Base-by-base conservation (phyloP, 2,888 invertebrate species). In the Drosophila differens region DNA sequence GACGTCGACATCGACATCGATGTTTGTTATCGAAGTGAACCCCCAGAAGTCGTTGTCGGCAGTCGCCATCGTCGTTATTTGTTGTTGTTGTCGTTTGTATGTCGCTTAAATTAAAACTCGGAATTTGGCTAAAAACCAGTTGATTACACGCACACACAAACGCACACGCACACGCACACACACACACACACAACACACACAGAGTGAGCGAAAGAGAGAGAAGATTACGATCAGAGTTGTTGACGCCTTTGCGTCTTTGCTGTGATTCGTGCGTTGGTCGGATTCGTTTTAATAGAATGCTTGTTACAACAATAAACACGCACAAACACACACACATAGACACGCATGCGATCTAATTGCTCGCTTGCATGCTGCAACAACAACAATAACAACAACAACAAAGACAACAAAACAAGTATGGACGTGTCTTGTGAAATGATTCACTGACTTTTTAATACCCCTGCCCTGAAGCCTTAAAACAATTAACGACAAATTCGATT, bases 121-220 rank as follows among this genome's bases (percentile, higher is more conserved):
- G 83, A 88, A 88, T 87, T 88, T 85, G 86, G 87, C 86, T 82
- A 77, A 88, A 47, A 88, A 88, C 87, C 87, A 88, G 87, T 88
- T 87, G 73, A 81, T 39, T 84, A 79, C 82, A 87, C 84, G 81
- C 85, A 81, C 74, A 74, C 76, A 68, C 65, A 39, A 52, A 35
- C 49, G 53, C 49, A 58, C 58, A 58, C 25, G 25, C 25, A 33
- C 30, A 60, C 44, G 30, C 49, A 57, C 25, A 33, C 25, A 70
- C n/a, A 60, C 16, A 37, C 49, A 66, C 37, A 58, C 30, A 52
- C 70, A n/a, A 33, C 30, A 60, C 44, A 33, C 49, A 57, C 25
- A 19, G 19, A 3, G n/a, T n/a, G 39, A 5, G 37, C 16, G 22
- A 49, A n/a, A 44, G 44, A 44, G 58, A 44, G 58, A 25, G 32